Base-by-base conservation (phyloP, 1,140 invertebrate genomes). In the Diplogasteroides magnus region DNA sequence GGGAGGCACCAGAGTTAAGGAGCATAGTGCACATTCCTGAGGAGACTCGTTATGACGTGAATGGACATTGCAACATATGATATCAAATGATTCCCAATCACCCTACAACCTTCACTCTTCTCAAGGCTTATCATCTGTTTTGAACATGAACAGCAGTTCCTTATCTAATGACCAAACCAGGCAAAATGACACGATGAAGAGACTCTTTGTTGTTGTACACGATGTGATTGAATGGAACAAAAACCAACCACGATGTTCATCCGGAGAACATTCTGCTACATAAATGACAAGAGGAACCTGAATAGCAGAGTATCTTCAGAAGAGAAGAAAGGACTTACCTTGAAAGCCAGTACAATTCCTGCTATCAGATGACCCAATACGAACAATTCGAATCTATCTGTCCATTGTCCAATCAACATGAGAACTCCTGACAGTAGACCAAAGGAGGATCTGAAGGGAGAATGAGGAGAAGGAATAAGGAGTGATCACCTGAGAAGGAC, bases 281-380 rank as follows among this genome's bases (percentile, higher is more conserved):
- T 80, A 77, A 31, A 77, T 79, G 59, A 77, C 73, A 2, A 79
- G 25, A n/a, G 69, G 73, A 29, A 11, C 19, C 6, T 48, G 37
- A 48, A 48, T 11, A 19, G 37, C 6, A 48, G 37, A 19, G 37
- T 48, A 19, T 48, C 37, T 48, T 19, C 37, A 48, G 37, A 19
- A 48, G 6, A 6, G 6, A 48, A 11, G 6, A 48, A 19, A 48
- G 37, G 37, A 19, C 6, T 48, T 48, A 76, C 69, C 61, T 81
- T 81, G 15, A 71, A 55, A 31, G 63, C 70, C 2, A 56, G 58
- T 14, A 76, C 25, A 14, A 77, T 31, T 23, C 76, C 76, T 3
- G 76, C 77, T n/a, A 79, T 59, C 19, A 77, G 61, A 31, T 77
- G 76, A 1, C 76, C 76, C 1, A 77, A 27, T 2, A 78, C 66